Evolutionary conservation across 2,113 vertebrate genomes (phyloP).

Genomic region (Peromyscus polionotus): DNA sequence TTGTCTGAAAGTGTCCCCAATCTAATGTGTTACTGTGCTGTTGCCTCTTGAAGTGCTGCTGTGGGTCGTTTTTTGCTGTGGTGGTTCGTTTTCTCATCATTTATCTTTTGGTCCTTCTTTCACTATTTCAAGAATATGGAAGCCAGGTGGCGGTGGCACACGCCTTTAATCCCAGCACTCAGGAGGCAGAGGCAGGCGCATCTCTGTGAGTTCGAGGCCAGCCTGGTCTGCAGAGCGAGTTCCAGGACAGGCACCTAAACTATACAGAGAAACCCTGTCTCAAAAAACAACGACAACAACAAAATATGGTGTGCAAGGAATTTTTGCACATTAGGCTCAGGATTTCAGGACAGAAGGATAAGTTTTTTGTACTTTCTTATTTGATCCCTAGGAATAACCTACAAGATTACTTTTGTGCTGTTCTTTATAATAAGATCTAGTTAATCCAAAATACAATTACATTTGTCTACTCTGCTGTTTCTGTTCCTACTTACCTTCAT

Average conservation of each 20-base stretch:
- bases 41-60: neutral
- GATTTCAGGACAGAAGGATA: slow-evolving; percentile 46
- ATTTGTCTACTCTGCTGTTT: slow-evolving; percentile 44
- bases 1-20: slow-evolving; percentile 1
- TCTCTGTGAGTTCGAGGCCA: no score
- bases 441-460: neutral
- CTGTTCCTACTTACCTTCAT: neutral
- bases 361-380: neutral
- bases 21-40: neutral
- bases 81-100: neutral
- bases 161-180: no score
- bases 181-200: no score
- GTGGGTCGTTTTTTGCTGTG: neutral
- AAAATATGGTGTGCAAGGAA: neutral
- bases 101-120: neutral
- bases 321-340: neutral
- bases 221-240: no score
- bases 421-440: neutral
- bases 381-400: neutral
- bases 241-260: no score
- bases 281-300: no score
- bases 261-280: no score
- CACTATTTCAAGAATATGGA: neutral
- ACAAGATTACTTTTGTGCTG: slow-evolving; percentile 23
- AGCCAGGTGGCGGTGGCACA: no score